Evolutionary conservation across 2,113 vertebrate genomes (phyloP).

Genomic region (Eonycteris spelaea): DNA sequence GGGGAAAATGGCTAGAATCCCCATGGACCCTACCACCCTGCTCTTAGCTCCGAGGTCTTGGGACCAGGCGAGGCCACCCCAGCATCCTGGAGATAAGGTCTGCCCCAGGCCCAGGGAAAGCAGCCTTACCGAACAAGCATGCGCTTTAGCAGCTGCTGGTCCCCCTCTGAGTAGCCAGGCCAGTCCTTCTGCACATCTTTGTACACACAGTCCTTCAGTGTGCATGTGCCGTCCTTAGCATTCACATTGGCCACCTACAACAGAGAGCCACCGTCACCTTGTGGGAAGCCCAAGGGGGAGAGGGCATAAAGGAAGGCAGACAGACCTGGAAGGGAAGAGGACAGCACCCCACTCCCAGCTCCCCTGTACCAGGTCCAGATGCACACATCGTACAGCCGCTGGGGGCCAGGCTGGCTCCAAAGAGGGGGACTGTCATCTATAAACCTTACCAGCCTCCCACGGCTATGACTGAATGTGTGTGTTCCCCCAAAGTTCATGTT

Average conservation of each 20-base stretch:
- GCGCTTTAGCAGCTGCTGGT: slow-evolving; percentile 95
- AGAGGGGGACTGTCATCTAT: neutral
- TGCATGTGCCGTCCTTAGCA: slow-evolving; percentile 93
- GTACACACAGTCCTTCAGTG: slow-evolving; percentile 92
- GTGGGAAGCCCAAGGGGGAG: neutral
- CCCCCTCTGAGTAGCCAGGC: slow-evolving; percentile 96
- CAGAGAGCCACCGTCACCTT: neutral
- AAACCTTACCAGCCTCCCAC: neutral
- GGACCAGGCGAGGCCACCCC: neutral
- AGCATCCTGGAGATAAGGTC: neutral
- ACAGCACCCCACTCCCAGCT: neutral
- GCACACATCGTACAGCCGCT: neutral
- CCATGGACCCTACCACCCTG: neutral
- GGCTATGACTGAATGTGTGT: neutral
- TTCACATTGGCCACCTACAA: slow-evolving; percentile 93
- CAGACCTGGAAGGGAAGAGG: neutral
- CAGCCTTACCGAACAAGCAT: slow-evolving; percentile 89
- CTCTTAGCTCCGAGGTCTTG: neutral
- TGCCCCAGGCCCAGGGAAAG: no score
- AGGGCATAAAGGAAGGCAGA: neutral
- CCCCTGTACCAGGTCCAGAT: neutral
- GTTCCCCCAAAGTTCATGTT: neutral
- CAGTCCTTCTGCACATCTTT: slow-evolving; percentile 96
- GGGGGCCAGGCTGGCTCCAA: neutral
- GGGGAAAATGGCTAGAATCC: neutral